These are phyloP conservation scores for Otolemur crassicaudatus DNA, from an alignment of 2,797 vertebrate species.

Conservation along the genomic window DNA sequence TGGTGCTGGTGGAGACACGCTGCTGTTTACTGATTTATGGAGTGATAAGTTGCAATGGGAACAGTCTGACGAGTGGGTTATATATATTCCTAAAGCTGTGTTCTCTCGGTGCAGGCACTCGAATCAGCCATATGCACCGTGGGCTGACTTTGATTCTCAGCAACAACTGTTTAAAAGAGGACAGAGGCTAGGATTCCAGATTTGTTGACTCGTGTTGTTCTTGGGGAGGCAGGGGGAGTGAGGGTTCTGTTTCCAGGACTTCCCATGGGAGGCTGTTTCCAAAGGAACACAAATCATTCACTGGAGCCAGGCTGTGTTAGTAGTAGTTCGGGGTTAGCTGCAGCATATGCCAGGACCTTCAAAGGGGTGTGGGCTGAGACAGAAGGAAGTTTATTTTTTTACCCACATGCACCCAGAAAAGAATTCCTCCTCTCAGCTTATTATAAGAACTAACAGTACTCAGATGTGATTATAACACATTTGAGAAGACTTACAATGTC, in stretches of 20 bases:
- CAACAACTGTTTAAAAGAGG: slow-evolving; percentile 64
- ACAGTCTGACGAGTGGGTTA: not conserved
- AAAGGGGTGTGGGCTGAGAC: slow-evolving; percentile 46
- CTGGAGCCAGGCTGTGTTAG: not conserved
- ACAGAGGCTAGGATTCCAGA: slow-evolving; percentile 71
- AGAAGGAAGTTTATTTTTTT: slow-evolving; percentile 42
- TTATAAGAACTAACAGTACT: slow-evolving; percentile 33
- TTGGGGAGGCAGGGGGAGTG: slow-evolving; percentile 56
- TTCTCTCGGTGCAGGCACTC: not conserved
- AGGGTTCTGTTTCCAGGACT: slow-evolving; percentile 69
- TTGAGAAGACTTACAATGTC: slow-evolving; percentile 32
- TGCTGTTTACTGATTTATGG: slow-evolving; percentile 53
- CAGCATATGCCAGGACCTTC: slow-evolving; percentile 28
- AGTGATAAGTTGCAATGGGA: slow-evolving; percentile 1
- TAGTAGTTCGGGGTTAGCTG: slow-evolving; percentile 25
- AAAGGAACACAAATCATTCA: slow-evolving; percentile 53
- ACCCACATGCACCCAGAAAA: slow-evolving; percentile 10
- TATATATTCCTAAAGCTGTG: not conserved
- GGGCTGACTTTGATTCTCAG: slow-evolving; percentile 67
- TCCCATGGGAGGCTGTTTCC: slow-evolving; percentile 46
- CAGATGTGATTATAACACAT: not conserved
- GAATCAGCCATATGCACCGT: slow-evolving; percentile 66
- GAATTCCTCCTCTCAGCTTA: slow-evolving; percentile 43
- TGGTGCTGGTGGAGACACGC: not conserved
- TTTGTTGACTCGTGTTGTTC: slow-evolving; percentile 73